Conservation (phyloP, 2,797 vertebrate species). For the Tamandua tetradactyla region DNA sequence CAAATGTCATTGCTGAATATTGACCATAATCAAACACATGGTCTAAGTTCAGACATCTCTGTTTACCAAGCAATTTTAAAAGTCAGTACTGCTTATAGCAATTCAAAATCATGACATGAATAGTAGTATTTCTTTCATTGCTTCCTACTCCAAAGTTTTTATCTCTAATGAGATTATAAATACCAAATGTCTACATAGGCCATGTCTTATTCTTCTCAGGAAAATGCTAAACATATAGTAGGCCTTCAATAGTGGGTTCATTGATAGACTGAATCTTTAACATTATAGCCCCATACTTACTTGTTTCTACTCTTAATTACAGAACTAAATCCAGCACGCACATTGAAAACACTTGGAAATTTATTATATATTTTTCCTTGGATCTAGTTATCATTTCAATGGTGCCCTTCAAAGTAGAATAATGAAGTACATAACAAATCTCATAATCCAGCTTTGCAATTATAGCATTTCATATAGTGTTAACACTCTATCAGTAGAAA, state of each 20-base stretch:
- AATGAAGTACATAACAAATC: constrained; percentile 46
- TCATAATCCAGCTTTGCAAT: constrained; percentile 42
- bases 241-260: not conserved
- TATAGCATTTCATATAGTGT: not conserved
- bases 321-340: not conserved
- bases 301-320: not conserved
- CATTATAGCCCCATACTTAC: not conserved
- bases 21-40: not conserved
- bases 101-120: not conserved
- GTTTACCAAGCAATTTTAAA: not conserved
- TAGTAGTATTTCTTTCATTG: not conserved
- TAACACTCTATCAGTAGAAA: constrained; percentile 48
- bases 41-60: not conserved
- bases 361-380: constrained; percentile 38
- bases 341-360: constrained; percentile 12
- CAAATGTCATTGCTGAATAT: not conserved
- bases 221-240: not conserved
- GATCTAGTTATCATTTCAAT: constrained; percentile 46
- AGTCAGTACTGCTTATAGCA: not conserved
- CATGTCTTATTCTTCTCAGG: not conserved
- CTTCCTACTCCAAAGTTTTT: not conserved
- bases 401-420: constrained; percentile 56
- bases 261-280: not conserved
- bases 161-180: not conserved
- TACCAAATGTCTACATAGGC: no score